Conservation (phyloP, 2,888 invertebrate species). For the Thymelicus sylvestris region DNA sequence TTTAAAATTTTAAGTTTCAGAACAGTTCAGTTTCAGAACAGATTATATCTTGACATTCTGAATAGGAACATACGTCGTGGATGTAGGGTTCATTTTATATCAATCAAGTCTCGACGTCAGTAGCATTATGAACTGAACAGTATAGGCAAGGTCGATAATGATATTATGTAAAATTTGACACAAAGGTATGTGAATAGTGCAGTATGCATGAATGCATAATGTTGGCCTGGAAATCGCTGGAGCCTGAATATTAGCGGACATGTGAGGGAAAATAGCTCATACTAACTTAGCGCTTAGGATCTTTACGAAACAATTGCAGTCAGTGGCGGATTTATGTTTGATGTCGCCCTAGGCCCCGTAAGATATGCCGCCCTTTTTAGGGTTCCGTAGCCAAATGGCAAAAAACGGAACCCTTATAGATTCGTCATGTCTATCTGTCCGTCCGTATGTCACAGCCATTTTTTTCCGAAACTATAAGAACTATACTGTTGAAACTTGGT, state of each 20-base stretch:
- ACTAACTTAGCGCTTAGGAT: conserved; percentile 5
- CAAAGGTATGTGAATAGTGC: conserved; percentile 34
- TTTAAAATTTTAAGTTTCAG: conserved; percentile 1
- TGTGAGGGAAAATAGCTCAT: conserved; percentile 1
- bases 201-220: conserved; percentile 41
- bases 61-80: background rate
- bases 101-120: background rate
- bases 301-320: conserved; percentile 14
- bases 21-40: background rate
- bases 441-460: no score
- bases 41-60: background rate
- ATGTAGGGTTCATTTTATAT: conserved; percentile 7
- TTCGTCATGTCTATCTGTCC: no score
- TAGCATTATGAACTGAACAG: conserved; percentile 16
- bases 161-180: conserved; percentile 38
- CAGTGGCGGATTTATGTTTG: no score
- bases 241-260: conserved; percentile 18
- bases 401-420: no score
- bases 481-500: no score
- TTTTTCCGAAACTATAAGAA: no score
- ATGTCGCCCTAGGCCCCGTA: no score
- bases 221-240: conserved; percentile 30
- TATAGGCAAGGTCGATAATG: conserved; percentile 29
- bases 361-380: no score
- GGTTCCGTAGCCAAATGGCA: no score